Conservation (phyloP, 2,113 vertebrate species). For the Poeciliopsis occidentalis region DNA sequence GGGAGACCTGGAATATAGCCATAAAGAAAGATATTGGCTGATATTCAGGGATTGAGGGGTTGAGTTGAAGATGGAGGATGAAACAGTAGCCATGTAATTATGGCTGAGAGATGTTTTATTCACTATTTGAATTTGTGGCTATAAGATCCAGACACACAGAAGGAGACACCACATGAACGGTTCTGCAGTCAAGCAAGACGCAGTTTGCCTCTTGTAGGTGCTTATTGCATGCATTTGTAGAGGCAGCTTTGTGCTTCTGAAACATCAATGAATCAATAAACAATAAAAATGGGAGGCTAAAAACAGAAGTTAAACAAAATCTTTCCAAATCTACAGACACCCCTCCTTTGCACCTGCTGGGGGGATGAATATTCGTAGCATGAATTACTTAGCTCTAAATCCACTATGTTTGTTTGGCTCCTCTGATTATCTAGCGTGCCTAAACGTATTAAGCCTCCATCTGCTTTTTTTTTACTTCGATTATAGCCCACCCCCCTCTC, state of each 20-base stretch:
- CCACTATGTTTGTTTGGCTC: slow-evolving; percentile 50
- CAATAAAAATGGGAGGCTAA: background rate
- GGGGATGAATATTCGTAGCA: slow-evolving; percentile 47
- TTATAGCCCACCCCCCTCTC: slow-evolving; percentile 64
- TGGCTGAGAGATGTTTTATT: slow-evolving; percentile 83
- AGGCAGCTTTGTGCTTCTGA: slow-evolving; percentile 12
- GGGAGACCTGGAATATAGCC: background rate
- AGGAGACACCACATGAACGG: slow-evolving; percentile 24
- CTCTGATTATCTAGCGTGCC: slow-evolving; percentile 74
- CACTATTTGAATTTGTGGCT: slow-evolving; percentile 81
- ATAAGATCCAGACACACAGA: slow-evolving; percentile 19
- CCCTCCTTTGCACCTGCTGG: slow-evolving; percentile 63
- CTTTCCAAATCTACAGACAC: slow-evolving; percentile 20
- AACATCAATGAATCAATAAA: slow-evolving; percentile 37
- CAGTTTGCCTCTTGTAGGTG: slow-evolving; percentile 20
- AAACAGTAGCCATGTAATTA: slow-evolving; percentile 21
- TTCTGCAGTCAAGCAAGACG: slow-evolving; percentile 1
- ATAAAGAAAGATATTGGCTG: background rate
- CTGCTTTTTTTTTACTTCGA: slow-evolving; percentile 79
- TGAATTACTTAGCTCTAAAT: slow-evolving; percentile 46
- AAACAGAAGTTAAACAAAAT: slow-evolving; percentile 38
- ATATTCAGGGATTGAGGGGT: background rate
- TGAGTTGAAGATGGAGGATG: background rate
- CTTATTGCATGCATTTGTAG: slow-evolving; percentile 32
- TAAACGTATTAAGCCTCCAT: slow-evolving; percentile 81